Percentiles rank a stretch among this genome's conserved stretches.
phyloP scores from a whole-genome alignment of 2,113 vertebrate species.

The Orthonyx spaldingii region DNA sequence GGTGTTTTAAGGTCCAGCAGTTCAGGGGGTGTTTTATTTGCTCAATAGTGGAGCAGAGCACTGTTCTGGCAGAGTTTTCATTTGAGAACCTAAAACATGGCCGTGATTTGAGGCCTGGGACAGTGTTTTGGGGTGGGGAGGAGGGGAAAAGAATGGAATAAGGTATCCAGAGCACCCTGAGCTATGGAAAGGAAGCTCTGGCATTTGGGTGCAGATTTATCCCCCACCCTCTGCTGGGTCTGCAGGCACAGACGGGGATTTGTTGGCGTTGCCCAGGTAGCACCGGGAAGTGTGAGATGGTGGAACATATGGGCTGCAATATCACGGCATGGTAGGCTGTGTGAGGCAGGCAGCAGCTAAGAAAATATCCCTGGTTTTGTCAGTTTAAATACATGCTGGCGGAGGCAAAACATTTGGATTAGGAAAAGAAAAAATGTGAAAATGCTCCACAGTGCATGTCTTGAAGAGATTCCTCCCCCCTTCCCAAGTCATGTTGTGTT shows the following conservation, averaged over 20 bases:
- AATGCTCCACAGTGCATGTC: neutral
- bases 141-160: neutral
- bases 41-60: neutral
- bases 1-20: neutral
- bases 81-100: neutral
- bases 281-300: conserved; percentile 34
- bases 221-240: neutral
- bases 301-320: conserved; percentile 67
- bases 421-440: neutral
- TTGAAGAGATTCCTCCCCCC: neutral
- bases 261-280: conserved; percentile 17
- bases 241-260: conserved; percentile 38
- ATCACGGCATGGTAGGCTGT: neutral
- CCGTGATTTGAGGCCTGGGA: neutral
- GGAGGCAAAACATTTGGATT: conserved; percentile 32
- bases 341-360: conserved; percentile 18
- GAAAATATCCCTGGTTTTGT: conserved; percentile 26
- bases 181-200: neutral
- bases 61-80: neutral
- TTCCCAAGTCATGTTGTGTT: neutral
- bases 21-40: neutral
- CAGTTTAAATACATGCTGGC: conserved; percentile 13
- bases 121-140: neutral
- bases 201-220: neutral
- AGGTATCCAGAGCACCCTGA: neutral